A percentile compares a stretch with the other conserved stretches of the same genome.
Evolutionary conservation across 1,140 invertebrate species (phyloP).

Genomic region (Trachymyrmex septentrionalis): DNA sequence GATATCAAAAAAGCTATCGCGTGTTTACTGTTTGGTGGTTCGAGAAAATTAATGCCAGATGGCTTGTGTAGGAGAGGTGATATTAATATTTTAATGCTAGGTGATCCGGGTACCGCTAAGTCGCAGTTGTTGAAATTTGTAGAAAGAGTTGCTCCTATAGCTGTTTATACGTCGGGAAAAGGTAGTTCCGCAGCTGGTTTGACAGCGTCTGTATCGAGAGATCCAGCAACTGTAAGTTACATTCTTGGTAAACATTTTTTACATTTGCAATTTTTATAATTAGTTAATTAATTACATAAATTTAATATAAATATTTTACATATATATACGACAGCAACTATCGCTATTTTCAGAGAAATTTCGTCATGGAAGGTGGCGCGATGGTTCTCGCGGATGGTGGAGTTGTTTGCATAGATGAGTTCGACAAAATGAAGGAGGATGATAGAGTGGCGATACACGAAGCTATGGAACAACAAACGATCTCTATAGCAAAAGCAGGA

Average conservation of each 20-base stretch:
- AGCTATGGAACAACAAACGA: constrained; percentile 99
- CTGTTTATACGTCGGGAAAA: constrained; percentile 99
- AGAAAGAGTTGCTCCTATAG: constrained; percentile 97
- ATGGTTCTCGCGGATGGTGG: constrained; percentile 99
- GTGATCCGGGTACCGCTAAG: constrained; percentile 99
- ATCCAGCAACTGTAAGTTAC: constrained; percentile 93
- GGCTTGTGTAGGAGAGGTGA: constrained; percentile 98
- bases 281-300: constrained; percentile 1
- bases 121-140: constrained; percentile 99
- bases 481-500: constrained; percentile 99
- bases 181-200: constrained; percentile 99
- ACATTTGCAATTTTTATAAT: neutral
- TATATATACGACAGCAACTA: neutral
- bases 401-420: constrained; percentile 99
- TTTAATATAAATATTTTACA: neutral
- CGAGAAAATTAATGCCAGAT: constrained; percentile 96
- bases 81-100: constrained; percentile 98
- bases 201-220: constrained; percentile 98
- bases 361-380: constrained; percentile 99
- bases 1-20: constrained; percentile 99
- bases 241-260: constrained; percentile 4
- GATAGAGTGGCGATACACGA: constrained; percentile 99
- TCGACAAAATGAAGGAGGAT: constrained; percentile 99
- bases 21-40: constrained; percentile 97
- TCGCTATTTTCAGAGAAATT: constrained; percentile 93